Conservation (phyloP, 2,888 invertebrate species). For the Orthosia gracilis region DNA sequence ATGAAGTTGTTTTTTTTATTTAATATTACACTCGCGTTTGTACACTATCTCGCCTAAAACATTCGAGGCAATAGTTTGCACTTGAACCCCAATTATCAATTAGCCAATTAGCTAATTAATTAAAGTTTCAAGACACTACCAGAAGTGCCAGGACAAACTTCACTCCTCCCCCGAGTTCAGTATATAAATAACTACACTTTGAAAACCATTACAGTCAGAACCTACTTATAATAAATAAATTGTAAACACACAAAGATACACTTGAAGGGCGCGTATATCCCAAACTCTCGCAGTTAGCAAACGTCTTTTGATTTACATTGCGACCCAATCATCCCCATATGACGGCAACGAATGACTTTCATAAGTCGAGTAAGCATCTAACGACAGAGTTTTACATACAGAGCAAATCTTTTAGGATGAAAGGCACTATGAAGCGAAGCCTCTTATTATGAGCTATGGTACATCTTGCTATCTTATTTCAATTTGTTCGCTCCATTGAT, state of each 20-base stretch:
- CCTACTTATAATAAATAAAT: slow-evolving; percentile 25
- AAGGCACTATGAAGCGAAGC: slow-evolving; percentile 67
- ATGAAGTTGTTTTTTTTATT: neutral
- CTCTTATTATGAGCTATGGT: slow-evolving; percentile 84
- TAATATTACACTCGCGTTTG: no score
- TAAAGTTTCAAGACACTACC: slow-evolving; percentile 26
- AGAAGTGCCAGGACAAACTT: slow-evolving; percentile 27
- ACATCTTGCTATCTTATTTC: slow-evolving; percentile 89
- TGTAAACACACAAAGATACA: slow-evolving; percentile 30
- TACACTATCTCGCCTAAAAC: neutral
- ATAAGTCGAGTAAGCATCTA: slow-evolving; percentile 62
- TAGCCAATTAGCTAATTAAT: slow-evolving; percentile 35
- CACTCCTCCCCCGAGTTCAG: neutral
- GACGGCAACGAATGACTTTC: slow-evolving; percentile 65
- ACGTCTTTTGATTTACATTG: slow-evolving; percentile 71
- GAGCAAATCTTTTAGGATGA: slow-evolving; percentile 71
- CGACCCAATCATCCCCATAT: slow-evolving; percentile 70
- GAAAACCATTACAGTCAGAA: slow-evolving; percentile 3
- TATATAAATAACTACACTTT: slow-evolving; percentile 18
- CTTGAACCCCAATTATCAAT: slow-evolving; percentile 9
- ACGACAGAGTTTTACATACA: slow-evolving; percentile 75
- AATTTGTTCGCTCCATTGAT: slow-evolving; percentile 91
- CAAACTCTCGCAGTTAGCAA: slow-evolving; percentile 56
- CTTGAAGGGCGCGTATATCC: slow-evolving; percentile 29
- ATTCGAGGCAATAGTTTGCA: neutral